These are phyloP conservation scores for Chirona hameri DNA, from an alignment of 2,888 invertebrate species.

Conservation along the genomic window DNA sequence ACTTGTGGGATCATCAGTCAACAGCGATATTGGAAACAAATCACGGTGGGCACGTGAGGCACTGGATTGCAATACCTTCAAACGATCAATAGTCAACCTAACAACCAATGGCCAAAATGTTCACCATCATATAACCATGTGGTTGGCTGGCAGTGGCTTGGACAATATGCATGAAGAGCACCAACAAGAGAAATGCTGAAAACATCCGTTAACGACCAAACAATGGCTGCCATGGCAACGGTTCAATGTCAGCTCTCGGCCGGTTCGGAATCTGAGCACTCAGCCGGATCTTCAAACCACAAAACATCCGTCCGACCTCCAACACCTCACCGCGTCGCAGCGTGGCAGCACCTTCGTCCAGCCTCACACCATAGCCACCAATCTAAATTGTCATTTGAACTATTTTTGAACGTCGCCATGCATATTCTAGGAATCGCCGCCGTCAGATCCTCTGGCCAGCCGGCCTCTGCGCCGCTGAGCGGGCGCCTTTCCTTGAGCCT, in stretches of 20 bases:
- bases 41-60: not conserved
- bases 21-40: too few relatives aligned
- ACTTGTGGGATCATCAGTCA: too few relatives aligned
- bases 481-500: too few relatives aligned
- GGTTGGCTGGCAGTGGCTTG: not conserved
- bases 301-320: too few relatives aligned
- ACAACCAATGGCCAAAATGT: not conserved
- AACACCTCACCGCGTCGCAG: too few relatives aligned
- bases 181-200: not conserved
- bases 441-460: not conserved
- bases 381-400: constrained; percentile 9
- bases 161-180: constrained; percentile 5
- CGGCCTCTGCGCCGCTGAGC: not conserved
- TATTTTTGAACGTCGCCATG: not conserved
- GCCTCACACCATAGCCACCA: not conserved
- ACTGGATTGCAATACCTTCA: not conserved
- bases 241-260: not conserved
- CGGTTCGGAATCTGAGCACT: not conserved
- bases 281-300: not conserved
- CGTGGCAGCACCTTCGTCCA: not conserved
- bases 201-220: not conserved
- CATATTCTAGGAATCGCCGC: not conserved
- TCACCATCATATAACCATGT: not conserved
- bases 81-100: not conserved
- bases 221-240: not conserved